Evolutionary conservation across 2,888 invertebrate species (phyloP).

Genomic region (Drosophila niveifrons): DNA sequence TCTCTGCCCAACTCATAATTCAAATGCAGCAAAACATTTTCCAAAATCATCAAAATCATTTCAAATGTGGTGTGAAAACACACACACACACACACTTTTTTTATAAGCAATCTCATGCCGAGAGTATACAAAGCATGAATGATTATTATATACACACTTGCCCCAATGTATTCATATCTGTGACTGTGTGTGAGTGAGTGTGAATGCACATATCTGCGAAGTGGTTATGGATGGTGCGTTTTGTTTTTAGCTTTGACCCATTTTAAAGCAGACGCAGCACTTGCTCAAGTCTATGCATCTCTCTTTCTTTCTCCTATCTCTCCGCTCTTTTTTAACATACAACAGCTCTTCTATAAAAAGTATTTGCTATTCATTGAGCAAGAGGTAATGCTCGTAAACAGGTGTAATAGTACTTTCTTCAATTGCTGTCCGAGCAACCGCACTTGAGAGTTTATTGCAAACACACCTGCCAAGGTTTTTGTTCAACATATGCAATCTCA

Average conservation of each 20-base stretch:
- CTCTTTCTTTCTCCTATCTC: slow-evolving; percentile 13
- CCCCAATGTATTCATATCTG: background rate
- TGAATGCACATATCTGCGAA: slow-evolving; percentile 22
- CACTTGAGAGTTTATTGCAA: background rate
- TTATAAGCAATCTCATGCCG: slow-evolving; percentile 7
- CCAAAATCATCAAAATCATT: slow-evolving; percentile 2
- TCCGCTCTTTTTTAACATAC: slow-evolving; percentile 16
- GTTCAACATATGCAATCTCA: slow-evolving; percentile 6
- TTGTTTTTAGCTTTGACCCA: slow-evolving; percentile 63
- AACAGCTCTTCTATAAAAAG: slow-evolving; percentile 9
- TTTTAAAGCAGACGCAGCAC: slow-evolving; percentile 41
- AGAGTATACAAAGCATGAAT: background rate
- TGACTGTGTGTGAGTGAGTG: background rate
- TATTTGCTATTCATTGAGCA: slow-evolving; percentile 18
- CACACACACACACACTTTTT: background rate
- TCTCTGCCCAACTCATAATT: slow-evolving; percentile 10
- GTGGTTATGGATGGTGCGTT: slow-evolving; percentile 37
- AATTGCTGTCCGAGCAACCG: slow-evolving; percentile 1
- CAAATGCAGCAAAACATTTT: background rate
- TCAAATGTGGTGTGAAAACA: slow-evolving; percentile 18
- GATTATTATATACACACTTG: slow-evolving; percentile 7
- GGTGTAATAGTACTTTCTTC: slow-evolving; percentile 6
- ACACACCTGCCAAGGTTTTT: slow-evolving; percentile 3
- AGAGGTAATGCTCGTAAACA: slow-evolving; percentile 16
- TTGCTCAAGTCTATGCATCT: slow-evolving; percentile 14